Conservation (phyloP, 1,140 invertebrate genomes). For the Drosophila subpulchrella region DNA sequence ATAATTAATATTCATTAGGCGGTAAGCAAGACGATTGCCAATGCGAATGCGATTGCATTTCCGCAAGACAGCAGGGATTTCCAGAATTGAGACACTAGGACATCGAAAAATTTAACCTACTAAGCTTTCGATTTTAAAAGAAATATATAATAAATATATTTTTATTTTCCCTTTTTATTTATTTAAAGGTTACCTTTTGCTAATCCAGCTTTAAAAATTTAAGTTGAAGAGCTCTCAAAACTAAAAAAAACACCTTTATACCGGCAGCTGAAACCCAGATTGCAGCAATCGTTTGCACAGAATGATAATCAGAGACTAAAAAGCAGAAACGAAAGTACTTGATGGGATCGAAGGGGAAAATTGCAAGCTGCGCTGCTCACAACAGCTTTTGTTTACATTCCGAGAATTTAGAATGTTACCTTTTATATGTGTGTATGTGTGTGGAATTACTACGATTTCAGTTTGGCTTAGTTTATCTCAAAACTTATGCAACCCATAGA, state of each 20-base stretch:
- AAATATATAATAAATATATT: not conserved
- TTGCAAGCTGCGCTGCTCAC: conserved; percentile 1
- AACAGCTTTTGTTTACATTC: not conserved
- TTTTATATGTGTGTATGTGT: too few species aligned
- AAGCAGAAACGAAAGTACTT: not conserved
- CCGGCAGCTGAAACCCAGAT: not conserved
- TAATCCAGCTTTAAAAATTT: not conserved
- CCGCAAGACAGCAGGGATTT: not conserved
- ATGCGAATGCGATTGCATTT: conserved; percentile 3
- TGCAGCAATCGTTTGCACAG: conserved; percentile 1
- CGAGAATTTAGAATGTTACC: not conserved
- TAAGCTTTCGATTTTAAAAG: not conserved
- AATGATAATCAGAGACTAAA: conserved; percentile 1
- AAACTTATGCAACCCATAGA: too few species aligned
- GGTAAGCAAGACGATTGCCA: conserved; percentile 14
- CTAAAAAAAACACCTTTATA: not conserved
- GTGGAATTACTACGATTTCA: too few species aligned
- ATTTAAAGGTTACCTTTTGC: not conserved
- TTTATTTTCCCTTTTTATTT: not conserved
- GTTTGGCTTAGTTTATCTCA: too few species aligned
- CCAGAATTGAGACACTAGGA: too few species aligned
- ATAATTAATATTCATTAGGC: conserved; percentile 70
- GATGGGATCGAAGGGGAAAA: conserved; percentile 2
- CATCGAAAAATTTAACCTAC: not conserved
- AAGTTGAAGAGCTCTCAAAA: not conserved